Percentiles rank a stretch among this genome's conserved stretches.
phyloP scores from a whole-genome alignment of 2,888 invertebrate species.

The Xylocampa areola region DNA sequence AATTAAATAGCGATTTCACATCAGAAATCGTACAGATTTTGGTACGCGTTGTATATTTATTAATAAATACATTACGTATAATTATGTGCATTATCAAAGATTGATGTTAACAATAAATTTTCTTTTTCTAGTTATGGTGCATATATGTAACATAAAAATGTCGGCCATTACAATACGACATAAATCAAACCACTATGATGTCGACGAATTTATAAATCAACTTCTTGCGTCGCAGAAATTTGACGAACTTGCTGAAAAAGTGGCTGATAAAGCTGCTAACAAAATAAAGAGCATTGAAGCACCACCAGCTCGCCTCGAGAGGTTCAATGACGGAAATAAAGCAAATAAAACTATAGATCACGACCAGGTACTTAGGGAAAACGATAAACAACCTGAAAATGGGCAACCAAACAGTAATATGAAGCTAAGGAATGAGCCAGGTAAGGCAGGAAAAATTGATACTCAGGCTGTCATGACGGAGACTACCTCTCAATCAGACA shows the following conservation, averaged over 20 bases:
- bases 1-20: too few relatives aligned
- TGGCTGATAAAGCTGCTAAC: conserved; percentile 42
- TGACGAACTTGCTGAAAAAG: conserved; percentile 36
- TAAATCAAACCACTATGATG: conserved; percentile 14
- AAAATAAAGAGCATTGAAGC: conserved; percentile 12
- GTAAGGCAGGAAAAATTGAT: conserved; percentile 21
- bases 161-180: background rate
- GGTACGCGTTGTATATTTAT: too few relatives aligned
- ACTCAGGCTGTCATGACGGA: conserved; percentile 12
- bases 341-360: background rate
- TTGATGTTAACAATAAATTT: background rate
- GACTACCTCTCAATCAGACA: conserved; percentile 4
- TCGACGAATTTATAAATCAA: conserved; percentile 43
- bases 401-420: background rate
- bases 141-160: conserved; percentile 28
- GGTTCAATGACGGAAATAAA: background rate
- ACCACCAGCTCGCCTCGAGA: background rate
- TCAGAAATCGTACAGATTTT: too few relatives aligned
- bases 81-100: background rate
- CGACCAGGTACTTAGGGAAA: background rate
- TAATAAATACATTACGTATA: background rate
- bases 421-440: background rate
- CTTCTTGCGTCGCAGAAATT: conserved; percentile 41
- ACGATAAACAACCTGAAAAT: background rate
- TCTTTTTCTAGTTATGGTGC: conserved; percentile 34